Base-by-base conservation (phyloP, 2,113 vertebrate genomes). In the Aplodontia rufa region DNA sequence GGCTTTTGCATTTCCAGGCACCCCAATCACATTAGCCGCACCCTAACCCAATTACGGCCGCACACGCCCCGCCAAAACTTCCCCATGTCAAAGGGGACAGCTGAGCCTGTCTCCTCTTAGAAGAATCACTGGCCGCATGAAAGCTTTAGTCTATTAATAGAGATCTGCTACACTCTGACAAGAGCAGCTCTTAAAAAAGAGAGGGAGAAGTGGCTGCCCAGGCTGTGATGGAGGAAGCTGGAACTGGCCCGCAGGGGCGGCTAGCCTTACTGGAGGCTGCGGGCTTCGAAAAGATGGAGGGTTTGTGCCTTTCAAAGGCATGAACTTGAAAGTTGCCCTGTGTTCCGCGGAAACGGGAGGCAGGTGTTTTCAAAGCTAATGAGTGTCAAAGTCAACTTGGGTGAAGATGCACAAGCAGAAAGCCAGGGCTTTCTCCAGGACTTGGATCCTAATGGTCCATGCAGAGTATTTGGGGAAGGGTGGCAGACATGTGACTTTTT, bases 121-220 rank as follows among this genome's bases (percentile, higher is more conserved):
- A 93, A 93, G 81, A 90, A 69, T 64, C 47, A 64, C 80, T 16
- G 13, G 32, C 71, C 66, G 83, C 82, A 78, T 35, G 42, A 92
- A 88, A 78, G 90, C 89, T 91, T 72, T 90, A 85, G 83, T 93
- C 97, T 98, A 97, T 98, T 96, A 95, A 96, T 96, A 97, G 90
- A 96, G 91, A 85, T 69, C 86, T 60, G 85, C 85, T 60, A 74
- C 22, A 45, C 82, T 42, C 79, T 76, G 78, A 92, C 93, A 95
- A 86, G 72, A 83, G 93, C 19, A 90, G 94, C 60, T 80, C 92
- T 66, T 26, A 71, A 66, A 72, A 76, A 64, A 64, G 2, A 80
- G 6, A 55, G 35, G 14, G 11, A 24, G 51, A 37, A n/a, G 58
- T 24, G 0, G 69, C 72, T 93, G 58, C 66, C 89, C 4, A 45